Evolutionary conservation across 2,113 vertebrate genomes (phyloP).

Genomic region (Procapra przewalskii): DNA sequence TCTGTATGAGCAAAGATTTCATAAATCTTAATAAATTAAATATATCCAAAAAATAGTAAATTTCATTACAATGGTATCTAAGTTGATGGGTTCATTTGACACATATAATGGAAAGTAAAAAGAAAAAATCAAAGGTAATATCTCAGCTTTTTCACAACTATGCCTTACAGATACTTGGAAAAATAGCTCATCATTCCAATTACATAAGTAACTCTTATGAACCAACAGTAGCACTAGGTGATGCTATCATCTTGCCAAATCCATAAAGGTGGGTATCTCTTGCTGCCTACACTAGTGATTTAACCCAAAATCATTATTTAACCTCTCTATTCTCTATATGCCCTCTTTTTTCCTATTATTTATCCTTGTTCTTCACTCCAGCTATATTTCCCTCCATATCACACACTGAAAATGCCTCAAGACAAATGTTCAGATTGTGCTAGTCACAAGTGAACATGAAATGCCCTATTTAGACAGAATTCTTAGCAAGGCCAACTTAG

Average conservation of each 20-base stretch:
- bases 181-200: background rate
- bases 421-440: background rate
- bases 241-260: background rate
- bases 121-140: background rate
- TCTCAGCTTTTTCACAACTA: background rate
- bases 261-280: background rate
- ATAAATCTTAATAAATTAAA: background rate
- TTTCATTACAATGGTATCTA: background rate
- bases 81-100: background rate
- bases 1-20: background rate
- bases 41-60: background rate
- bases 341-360: background rate
- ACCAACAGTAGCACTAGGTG: background rate
- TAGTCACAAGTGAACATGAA: background rate
- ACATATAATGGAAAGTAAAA: background rate
- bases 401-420: background rate
- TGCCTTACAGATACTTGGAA: background rate
- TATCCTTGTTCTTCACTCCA: background rate
- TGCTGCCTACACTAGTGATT: background rate
- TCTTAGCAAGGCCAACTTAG: background rate
- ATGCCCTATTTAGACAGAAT: background rate
- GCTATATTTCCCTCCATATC: background rate
- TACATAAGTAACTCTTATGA: background rate
- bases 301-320: background rate
- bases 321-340: background rate